Conservation (phyloP, 2,113 vertebrate genomes). For the Neopipo cinnamomea region DNA sequence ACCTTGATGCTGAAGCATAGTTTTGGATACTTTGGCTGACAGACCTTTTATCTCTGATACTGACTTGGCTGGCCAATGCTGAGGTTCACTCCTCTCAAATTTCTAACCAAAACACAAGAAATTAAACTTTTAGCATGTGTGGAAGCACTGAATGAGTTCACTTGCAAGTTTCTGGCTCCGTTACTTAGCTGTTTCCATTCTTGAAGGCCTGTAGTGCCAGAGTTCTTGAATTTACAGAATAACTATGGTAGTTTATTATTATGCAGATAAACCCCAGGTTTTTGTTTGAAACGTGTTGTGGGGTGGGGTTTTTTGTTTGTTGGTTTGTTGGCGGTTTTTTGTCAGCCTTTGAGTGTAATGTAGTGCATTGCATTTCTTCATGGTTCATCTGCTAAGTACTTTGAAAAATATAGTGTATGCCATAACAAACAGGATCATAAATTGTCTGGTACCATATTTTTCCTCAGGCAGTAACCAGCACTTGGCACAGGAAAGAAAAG, state of each 20-base stretch:
- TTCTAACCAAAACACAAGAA: constrained; percentile 71
- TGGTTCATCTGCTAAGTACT: background rate
- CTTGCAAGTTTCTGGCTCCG: background rate
- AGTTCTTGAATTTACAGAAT: background rate
- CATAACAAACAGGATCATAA: background rate
- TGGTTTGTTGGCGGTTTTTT: background rate
- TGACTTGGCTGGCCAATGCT: constrained; percentile 69
- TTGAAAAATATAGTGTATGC: background rate
- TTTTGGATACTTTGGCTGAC: constrained; percentile 57
- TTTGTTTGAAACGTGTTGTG: background rate
- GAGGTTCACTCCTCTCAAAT: constrained; percentile 51
- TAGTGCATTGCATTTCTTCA: background rate
- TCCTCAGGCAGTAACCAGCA: background rate
- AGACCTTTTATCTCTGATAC: constrained; percentile 40
- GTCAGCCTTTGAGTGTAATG: background rate
- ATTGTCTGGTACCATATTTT: background rate
- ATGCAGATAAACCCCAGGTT: background rate
- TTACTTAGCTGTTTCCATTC: background rate
- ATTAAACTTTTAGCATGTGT: constrained; percentile 32
- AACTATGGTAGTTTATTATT: background rate
- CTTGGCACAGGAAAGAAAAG: background rate
- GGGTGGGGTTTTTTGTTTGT: too few species aligned
- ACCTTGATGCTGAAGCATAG: constrained; percentile 78
- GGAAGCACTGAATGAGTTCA: background rate
- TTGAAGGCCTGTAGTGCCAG: background rate